These are phyloP conservation scores for Nansenia antarctica DNA, from an alignment of 2,113 vertebrate genomes.

Conservation along the genomic window DNA sequence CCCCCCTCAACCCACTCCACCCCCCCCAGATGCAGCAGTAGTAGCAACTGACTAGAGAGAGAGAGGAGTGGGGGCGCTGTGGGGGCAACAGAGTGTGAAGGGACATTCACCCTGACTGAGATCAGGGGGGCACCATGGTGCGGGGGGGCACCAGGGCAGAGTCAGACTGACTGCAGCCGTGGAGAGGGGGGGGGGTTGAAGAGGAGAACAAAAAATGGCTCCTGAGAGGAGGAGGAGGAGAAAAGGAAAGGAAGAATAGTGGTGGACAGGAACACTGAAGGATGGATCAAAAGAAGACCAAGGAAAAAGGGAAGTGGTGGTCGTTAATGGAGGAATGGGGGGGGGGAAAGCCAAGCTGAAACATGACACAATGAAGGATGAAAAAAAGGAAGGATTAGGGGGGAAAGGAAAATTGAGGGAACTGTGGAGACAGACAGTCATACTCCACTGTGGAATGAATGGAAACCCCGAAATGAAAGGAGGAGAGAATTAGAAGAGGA, in stretches of 20 bases:
- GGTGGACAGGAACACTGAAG: neutral
- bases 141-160: slow-evolving; percentile 21
- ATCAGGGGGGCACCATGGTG: neutral
- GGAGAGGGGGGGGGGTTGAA: neutral
- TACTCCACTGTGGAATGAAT: slow-evolving; percentile 4
- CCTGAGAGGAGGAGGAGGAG: neutral
- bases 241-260: neutral
- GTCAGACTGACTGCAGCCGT: neutral
- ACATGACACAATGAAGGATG: neutral
- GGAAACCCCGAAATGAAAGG: slow-evolving; percentile 16
- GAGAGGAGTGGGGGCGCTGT: neutral
- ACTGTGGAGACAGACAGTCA: neutral
- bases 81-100: slow-evolving; percentile 25
- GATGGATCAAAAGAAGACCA: neutral
- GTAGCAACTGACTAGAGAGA: neutral
- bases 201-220: neutral
- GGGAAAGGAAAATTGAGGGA: neutral
- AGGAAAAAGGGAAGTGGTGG: neutral
- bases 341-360: neutral
- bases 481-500: slow-evolving; percentile 31
- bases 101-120: slow-evolving; percentile 17
- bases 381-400: neutral
- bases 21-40: neutral
- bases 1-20: slow-evolving; percentile 13
- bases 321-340: neutral